phyloP scores from a whole-genome alignment of 2,797 vertebrate species.

The Sebastes minor region DNA sequence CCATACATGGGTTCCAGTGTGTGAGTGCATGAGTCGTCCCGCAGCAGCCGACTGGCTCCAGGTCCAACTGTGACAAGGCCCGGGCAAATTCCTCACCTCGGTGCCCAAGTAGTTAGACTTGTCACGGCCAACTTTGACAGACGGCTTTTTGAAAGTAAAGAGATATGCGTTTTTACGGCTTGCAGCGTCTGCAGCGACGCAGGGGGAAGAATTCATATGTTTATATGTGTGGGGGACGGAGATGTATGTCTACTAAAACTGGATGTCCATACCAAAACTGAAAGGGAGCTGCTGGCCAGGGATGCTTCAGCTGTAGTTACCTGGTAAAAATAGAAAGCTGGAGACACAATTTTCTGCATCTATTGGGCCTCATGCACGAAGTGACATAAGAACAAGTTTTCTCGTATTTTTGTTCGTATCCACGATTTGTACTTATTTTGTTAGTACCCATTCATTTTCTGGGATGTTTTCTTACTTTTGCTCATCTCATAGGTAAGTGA shows the following conservation, averaged over 20 bases:
- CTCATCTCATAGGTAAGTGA: too few species aligned
- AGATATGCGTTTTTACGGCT: conserved; percentile 68
- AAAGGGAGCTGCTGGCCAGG: not conserved
- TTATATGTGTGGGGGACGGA: not conserved
- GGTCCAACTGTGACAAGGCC: conserved; percentile 76
- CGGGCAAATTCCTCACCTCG: conserved; percentile 85
- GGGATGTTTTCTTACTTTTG: too few species aligned
- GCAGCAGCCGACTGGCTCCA: conserved; percentile 81
- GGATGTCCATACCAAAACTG: not conserved
- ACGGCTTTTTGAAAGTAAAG: conserved; percentile 70
- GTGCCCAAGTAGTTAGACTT: conserved; percentile 78
- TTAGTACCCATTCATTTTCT: too few species aligned
- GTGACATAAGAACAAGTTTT: too few species aligned
- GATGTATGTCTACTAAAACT: not conserved
- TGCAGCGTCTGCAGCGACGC: conserved; percentile 40
- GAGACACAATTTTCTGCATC: not conserved
- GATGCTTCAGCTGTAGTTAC: not conserved
- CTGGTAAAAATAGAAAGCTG: not conserved
- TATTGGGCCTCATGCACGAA: too few species aligned
- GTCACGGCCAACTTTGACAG: conserved; percentile 78
- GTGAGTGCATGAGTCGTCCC: conserved; percentile 2
- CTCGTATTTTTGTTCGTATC: too few species aligned
- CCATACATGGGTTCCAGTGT: conserved; percentile 24
- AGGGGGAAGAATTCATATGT: not conserved
- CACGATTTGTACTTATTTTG: too few species aligned